phyloP scores from a whole-genome alignment of 2,797 vertebrate species.

The Cercopithecus petaurista region DNA sequence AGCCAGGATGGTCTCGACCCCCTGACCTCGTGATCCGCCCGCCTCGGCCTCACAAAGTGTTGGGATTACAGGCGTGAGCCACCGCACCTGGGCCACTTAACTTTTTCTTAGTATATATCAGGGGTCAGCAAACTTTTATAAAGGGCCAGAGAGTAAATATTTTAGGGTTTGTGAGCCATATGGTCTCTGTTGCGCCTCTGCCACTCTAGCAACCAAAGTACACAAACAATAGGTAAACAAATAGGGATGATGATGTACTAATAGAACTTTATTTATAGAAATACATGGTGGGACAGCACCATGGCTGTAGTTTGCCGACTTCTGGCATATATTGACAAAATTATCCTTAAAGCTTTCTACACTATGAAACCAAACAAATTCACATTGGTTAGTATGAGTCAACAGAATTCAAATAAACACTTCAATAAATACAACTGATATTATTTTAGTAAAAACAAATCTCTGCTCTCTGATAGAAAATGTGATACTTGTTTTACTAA shows the following conservation, averaged over 20 bases:
- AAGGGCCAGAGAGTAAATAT: conserved; percentile 12
- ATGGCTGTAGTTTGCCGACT: background rate
- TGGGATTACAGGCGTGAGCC: too few relatives aligned
- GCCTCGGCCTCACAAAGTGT: too few relatives aligned
- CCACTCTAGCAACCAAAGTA: background rate
- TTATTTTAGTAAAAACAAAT: conserved; percentile 19
- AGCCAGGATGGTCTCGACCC: too few relatives aligned
- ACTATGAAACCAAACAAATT: conserved; percentile 36
- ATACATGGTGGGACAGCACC: background rate
- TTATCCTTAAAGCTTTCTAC: background rate
- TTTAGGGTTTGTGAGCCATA: background rate
- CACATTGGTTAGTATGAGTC: background rate
- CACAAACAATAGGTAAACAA: background rate
- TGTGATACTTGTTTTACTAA: background rate
- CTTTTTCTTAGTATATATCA: background rate
- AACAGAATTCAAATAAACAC: conserved; percentile 10
- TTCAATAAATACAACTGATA: conserved; percentile 3
- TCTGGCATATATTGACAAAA: background rate
- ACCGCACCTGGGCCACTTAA: background rate
- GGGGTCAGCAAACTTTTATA: background rate
- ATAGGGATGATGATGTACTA: background rate
- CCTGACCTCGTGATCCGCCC: too few relatives aligned
- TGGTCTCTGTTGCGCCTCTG: background rate
- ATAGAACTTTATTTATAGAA: background rate
- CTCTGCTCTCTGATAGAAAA: background rate